phyloP scores from a whole-genome alignment of 2,888 invertebrate genomes.

The Mactromeris polynyma region DNA sequence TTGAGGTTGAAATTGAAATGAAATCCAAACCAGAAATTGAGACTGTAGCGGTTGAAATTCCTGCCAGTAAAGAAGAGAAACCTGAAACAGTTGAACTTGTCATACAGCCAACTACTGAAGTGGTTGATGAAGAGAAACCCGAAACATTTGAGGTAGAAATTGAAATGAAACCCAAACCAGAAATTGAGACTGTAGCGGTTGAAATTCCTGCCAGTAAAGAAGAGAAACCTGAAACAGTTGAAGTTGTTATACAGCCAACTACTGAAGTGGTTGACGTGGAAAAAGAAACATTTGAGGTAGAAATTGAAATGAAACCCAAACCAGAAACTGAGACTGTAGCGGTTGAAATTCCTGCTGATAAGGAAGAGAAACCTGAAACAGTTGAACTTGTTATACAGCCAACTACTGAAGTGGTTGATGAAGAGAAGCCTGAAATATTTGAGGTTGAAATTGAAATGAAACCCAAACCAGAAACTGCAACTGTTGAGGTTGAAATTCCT shows the following conservation, averaged over 20 bases:
- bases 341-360: slow-evolving; percentile 21
- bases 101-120: not conserved
- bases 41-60: not conserved
- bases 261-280: slow-evolving; percentile 23
- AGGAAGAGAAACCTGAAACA: slow-evolving; percentile 42
- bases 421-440: not conserved
- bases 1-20: slow-evolving; percentile 6
- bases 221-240: slow-evolving; percentile 31
- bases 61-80: not conserved
- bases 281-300: slow-evolving; percentile 9
- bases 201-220: slow-evolving; percentile 51
- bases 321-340: slow-evolving; percentile 2
- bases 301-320: slow-evolving; percentile 22
- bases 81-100: not conserved
- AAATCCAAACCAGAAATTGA: not conserved
- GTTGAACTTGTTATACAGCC: slow-evolving; percentile 28
- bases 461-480: not conserved
- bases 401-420: slow-evolving; percentile 26
- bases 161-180: slow-evolving; percentile 32
- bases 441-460: not conserved
- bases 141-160: slow-evolving; percentile 4
- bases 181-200: slow-evolving; percentile 30
- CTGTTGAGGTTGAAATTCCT: not conserved
- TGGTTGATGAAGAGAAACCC: slow-evolving; percentile 21
- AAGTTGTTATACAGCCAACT: slow-evolving; percentile 5